Conservation (phyloP, 2,797 vertebrate genomes). For the Myotis daubentonii region DNA sequence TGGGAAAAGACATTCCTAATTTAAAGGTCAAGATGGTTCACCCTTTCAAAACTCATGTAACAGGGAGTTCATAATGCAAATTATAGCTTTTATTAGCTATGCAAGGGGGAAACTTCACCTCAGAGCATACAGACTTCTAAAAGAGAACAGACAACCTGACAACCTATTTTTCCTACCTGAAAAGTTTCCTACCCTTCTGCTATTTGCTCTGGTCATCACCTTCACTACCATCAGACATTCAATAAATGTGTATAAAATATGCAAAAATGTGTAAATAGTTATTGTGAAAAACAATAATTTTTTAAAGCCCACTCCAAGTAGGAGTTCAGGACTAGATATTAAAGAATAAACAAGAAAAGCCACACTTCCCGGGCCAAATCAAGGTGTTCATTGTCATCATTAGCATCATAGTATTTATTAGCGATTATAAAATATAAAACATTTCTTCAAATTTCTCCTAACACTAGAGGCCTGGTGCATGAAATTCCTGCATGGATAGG, state of each 20-base stretch:
- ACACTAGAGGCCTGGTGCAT: no score
- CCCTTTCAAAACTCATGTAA: conserved; percentile 30
- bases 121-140: background rate
- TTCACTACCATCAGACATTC: background rate
- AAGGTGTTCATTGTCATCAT: background rate
- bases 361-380: background rate
- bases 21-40: conserved; percentile 63
- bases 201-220: background rate
- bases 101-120: background rate
- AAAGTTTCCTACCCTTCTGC: background rate
- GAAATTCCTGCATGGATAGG: no score
- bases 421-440: background rate
- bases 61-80: conserved; percentile 43
- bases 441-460: background rate
- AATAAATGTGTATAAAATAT: background rate
- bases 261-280: background rate
- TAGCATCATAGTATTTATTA: background rate
- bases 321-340: background rate
- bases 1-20: conserved; percentile 69
- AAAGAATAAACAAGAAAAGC: conserved; percentile 8
- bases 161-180: background rate
- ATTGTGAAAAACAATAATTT: background rate
- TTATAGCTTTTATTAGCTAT: conserved; percentile 43
- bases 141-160: background rate
- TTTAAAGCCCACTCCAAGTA: background rate